Evolutionary conservation across 2,113 vertebrate species (phyloP), one percentile per base, ranked within the genome.

Genomic region (Sclerurus mexicanus): DNA sequence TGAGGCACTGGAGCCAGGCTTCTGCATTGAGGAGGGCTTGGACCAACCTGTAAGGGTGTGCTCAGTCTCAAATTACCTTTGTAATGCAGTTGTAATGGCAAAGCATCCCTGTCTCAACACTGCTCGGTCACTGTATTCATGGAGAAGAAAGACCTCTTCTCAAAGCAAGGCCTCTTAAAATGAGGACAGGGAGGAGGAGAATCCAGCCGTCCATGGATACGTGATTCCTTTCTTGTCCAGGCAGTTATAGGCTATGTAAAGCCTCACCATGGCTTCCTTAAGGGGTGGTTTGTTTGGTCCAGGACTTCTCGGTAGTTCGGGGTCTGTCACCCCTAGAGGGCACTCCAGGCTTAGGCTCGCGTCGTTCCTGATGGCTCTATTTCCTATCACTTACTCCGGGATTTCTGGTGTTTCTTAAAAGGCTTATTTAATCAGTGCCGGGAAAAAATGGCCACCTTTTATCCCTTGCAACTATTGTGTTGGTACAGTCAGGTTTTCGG

Each of bases 321-420:
- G 35, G 3, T 8, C 23, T 21, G 9, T 1, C 8, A 25, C 72
- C 94, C 56, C 44, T 66, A 96, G 97, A 92, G 96, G 96, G 96
- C 95, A 94, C 92, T 89, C 53, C 49, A 64, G 75, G 44, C 87
- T 94, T 24, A 52, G 53, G 13, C 67, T 92, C 10, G 2, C 2
- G 0, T 3, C 1, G 9, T 3, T 89, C 60, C 56, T 6, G 16
- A 0, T 14, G 1, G 20, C 20, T 69, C 58, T 6, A 0, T 35
- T 75, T 52, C 11, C 55, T 6, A 0, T n/a, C 67, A 14, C 3
- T 74, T 28, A 12, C 16, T 56, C 5, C 2, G 13, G 72, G 12
- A 39, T 76, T 89, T 79, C 28, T 35, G 14, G 8, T 23, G 49
- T 7, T 39, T 69, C 84, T 40, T 33, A 21, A 30, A 46, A 62